Conservation (phyloP, 2,113 vertebrate species). For the Tor tambroides region DNA sequence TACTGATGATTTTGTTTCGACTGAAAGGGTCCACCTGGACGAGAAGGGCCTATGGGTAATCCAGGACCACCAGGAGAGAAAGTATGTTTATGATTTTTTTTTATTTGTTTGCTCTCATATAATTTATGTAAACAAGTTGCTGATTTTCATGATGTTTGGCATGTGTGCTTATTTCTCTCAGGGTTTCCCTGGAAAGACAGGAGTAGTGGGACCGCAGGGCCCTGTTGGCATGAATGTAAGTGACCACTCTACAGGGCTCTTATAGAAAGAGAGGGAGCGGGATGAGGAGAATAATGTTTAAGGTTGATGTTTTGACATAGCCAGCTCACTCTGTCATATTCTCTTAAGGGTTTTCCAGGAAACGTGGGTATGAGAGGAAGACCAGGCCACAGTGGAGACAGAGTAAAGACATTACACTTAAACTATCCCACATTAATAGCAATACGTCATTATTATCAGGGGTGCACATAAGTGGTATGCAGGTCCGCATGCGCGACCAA, state of each 20-base stretch:
- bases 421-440: not conserved
- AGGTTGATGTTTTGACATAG: not conserved
- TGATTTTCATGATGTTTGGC: not conserved
- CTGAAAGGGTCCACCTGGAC: constrained; percentile 78
- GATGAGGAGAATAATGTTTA: not conserved
- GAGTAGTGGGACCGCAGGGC: constrained; percentile 83
- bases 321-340: constrained; percentile 6
- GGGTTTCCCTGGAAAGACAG: constrained; percentile 85
- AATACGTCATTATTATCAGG: no score
- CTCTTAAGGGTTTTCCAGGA: constrained; percentile 80
- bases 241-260: constrained; percentile 65
- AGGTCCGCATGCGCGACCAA: no score
- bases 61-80: constrained; percentile 74
- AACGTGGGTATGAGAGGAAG: constrained; percentile 76
- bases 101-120: not conserved
- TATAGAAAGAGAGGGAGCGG: not conserved
- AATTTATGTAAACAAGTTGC: not conserved
- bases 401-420: constrained; percentile 69
- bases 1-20: constrained; percentile 1
- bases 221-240: constrained; percentile 88
- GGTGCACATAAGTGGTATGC: no score
- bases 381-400: constrained; percentile 75
- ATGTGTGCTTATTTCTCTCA: constrained; percentile 61
- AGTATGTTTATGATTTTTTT: constrained; percentile 65
- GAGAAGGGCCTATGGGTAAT: constrained; percentile 72